Conservation (phyloP, 2,888 invertebrate genomes). For the Argyra leucocephala region DNA sequence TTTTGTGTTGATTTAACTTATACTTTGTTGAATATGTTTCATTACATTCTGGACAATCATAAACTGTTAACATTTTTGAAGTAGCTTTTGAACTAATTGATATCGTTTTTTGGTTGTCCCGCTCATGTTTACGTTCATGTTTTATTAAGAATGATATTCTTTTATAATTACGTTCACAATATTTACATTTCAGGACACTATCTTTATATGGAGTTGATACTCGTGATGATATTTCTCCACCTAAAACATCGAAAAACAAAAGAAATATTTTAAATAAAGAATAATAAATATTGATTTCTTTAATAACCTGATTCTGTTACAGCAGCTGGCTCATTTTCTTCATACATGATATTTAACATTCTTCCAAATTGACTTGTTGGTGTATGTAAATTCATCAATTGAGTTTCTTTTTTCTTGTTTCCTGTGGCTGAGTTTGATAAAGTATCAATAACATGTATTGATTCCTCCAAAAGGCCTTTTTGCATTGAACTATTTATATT, state of each 20-base stretch:
- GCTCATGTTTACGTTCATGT: conserved; percentile 17
- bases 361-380: neutral
- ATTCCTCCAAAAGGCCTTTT: neutral
- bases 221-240: neutral
- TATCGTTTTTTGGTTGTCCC: neutral
- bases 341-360: conserved; percentile 21
- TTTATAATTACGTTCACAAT: conserved; percentile 10
- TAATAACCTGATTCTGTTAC: conserved; percentile 23
- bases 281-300: neutral
- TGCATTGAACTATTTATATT: neutral
- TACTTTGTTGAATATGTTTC: conserved; percentile 4
- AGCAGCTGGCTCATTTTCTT: conserved; percentile 22
- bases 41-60: conserved; percentile 17
- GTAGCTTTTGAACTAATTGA: neutral
- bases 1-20: conserved; percentile 11
- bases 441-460: neutral
- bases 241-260: neutral
- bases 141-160: conserved; percentile 13
- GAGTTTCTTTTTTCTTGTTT: too few species aligned
- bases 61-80: neutral
- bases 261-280: too few species aligned
- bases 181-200: neutral
- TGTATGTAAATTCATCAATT: neutral
- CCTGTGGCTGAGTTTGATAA: neutral
- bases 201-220: neutral